Conservation (phyloP, 2,797 vertebrate genomes). For the Paratrypauchen microcephalus region DNA sequence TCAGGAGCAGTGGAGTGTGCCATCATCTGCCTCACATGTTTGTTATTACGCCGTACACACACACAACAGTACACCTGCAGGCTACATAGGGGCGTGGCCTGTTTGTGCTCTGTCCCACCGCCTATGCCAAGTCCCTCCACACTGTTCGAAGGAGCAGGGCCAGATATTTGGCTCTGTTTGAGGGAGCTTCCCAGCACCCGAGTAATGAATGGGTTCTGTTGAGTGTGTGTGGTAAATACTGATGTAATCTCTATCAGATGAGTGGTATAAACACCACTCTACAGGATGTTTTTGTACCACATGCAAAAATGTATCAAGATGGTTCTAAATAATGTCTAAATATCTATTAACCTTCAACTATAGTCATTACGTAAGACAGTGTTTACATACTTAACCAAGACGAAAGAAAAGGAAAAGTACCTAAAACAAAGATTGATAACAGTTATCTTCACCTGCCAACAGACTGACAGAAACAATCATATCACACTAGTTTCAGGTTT, state of each 20-base stretch:
- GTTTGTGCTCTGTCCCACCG: constrained; percentile 40
- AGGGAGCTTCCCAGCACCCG: constrained; percentile 33
- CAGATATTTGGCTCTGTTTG: constrained; percentile 39
- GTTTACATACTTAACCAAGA: background rate
- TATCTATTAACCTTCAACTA: background rate
- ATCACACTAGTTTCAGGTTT: constrained; percentile 36
- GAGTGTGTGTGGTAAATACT: constrained; percentile 5
- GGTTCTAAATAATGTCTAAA: constrained; percentile 12
- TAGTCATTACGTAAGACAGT: background rate
- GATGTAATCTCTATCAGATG: constrained; percentile 32
- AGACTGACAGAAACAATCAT: constrained; percentile 39
- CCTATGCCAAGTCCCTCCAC: constrained; percentile 43
- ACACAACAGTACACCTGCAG: constrained; percentile 17
- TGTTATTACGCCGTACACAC: constrained; percentile 5
- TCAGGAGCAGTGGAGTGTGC: constrained; percentile 61
- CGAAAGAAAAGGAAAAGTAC: background rate
- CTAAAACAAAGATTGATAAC: background rate
- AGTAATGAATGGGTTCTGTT: constrained; percentile 46
- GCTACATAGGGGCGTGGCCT: constrained; percentile 47
- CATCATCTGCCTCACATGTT: constrained; percentile 37
- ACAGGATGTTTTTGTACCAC: constrained; percentile 31
- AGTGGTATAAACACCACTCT: constrained; percentile 15
- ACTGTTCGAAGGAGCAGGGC: constrained; percentile 31
- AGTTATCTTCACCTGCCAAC: constrained; percentile 17
- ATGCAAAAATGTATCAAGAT: constrained; percentile 5